Evolutionary conservation across 2,888 invertebrate genomes (phyloP), one percentile per base, ranked within the genome.

Genomic region (Platynereis dumerilii): DNA sequence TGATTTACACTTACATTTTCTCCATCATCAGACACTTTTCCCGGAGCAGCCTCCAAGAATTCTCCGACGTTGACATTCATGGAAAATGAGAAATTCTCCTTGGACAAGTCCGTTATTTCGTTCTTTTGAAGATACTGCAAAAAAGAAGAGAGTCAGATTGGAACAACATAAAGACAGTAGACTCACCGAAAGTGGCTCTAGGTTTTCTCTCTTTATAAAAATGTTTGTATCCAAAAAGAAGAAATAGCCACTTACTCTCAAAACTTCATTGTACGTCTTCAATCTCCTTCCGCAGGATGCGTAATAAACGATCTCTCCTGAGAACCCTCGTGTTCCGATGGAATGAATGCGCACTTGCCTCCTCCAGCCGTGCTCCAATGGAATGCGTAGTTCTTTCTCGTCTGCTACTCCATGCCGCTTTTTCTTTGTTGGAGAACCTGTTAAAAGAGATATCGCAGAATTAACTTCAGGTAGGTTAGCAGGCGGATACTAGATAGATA

Each of bases 71-170:
- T 89, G 1, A 60, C 29, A 71, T 93, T 91, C 53, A 94, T 91
- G 76, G 92, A 94, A 86, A 95, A 96, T 69, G 92, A 94, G 85
- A 97, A 97, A 86, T 96, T 92, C 70, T 95, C 94, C 26, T 91
- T 88, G 1, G 89, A 90, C 63, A 96, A 84, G 75, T 91, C 91
- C 2, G 85, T 85, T 63, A 86, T 87, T 45, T 81, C 80, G 81
- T 90, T 89, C 80, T 90, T 87, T 60, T 92, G 91, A 79, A 95
- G 86, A 85, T 91, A 91, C 91, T 93, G 86, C 27, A 85, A 57
- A 24, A 34, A 57, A 83, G 69, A 69, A 66, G 68, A 69, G 70
- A 44, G 3, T 48, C 28, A n/a, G 20, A 1, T 2, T 17, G 12
- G 20, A 7, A 17, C 7, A n/a, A 27, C 27, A 15, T 28, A 27